These are phyloP conservation scores for Autographa pulchrina DNA, from an alignment of 2,888 invertebrate genomes.

Conservation along the genomic window DNA sequence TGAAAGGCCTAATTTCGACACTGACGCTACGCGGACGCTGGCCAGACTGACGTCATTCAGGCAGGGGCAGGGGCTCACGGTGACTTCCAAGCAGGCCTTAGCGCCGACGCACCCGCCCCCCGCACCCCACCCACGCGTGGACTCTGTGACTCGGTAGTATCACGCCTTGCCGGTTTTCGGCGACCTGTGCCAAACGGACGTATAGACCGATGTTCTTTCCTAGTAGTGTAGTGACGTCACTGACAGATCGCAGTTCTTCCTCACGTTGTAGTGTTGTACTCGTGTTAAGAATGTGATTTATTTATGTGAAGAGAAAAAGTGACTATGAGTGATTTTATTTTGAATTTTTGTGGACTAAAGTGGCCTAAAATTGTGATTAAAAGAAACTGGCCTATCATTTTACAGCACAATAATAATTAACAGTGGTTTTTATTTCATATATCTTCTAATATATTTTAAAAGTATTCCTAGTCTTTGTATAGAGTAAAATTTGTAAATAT, in stretches of 20 bases:
- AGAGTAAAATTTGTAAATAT: constrained; percentile 73
- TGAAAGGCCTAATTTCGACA: constrained; percentile 86
- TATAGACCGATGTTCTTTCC: constrained; percentile 75
- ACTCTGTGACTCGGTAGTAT: constrained; percentile 88
- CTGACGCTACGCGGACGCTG: constrained; percentile 78
- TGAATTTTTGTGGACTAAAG: constrained; percentile 32
- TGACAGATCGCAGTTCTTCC: constrained; percentile 80
- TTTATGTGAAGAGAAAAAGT: constrained; percentile 40
- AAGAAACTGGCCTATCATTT: constrained; percentile 61
- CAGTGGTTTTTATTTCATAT: constrained; percentile 60
- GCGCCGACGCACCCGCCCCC: constrained; percentile 81
- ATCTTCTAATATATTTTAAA: constrained; percentile 68
- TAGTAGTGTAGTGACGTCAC: constrained; percentile 75
- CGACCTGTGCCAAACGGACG: constrained; percentile 89
- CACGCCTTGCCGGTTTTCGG: constrained; percentile 88
- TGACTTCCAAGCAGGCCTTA: constrained; percentile 70
- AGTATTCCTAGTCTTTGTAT: constrained; percentile 85
- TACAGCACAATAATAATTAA: constrained; percentile 57
- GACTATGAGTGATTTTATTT: constrained; percentile 54
- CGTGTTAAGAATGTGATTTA: constrained; percentile 52
- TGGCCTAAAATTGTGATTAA: constrained; percentile 49
- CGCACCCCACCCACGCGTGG: constrained; percentile 81
- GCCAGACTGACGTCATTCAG: constrained; percentile 84
- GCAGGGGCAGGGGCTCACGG: constrained; percentile 76
- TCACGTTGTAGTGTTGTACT: constrained; percentile 61